These are phyloP conservation scores for Mormyrus lacerda DNA, from an alignment of 2,113 vertebrate species.

Conservation along the genomic window DNA sequence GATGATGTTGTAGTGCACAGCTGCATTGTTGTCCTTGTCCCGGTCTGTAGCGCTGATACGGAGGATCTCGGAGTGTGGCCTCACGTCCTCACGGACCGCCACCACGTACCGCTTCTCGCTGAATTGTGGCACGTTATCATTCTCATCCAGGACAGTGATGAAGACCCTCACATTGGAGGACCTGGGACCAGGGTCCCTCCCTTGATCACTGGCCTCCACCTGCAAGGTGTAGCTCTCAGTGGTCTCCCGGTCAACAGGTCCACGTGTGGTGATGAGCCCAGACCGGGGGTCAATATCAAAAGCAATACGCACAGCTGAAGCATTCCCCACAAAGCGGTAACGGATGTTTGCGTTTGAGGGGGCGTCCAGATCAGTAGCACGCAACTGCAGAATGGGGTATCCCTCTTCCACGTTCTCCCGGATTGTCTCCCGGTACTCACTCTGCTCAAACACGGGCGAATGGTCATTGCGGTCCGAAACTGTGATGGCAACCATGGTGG, in stretches of 20 bases:
- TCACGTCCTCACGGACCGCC: slow-evolving; percentile 84
- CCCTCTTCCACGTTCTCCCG: slow-evolving; percentile 95
- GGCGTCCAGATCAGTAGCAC: slow-evolving; percentile 86
- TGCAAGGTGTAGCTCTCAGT: slow-evolving; percentile 86
- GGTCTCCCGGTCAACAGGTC: slow-evolving; percentile 83
- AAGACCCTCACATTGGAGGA: slow-evolving; percentile 84
- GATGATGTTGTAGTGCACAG: slow-evolving; percentile 96
- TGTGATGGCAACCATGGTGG: slow-evolving; percentile 86
- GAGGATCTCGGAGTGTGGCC: slow-evolving; percentile 85
- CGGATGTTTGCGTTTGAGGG: slow-evolving; percentile 89
- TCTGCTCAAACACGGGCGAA: slow-evolving; percentile 85
- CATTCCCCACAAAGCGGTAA: slow-evolving; percentile 84
- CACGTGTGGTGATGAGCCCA: slow-evolving; percentile 88
- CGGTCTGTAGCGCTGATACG: slow-evolving; percentile 78
- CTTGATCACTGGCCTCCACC: slow-evolving; percentile 91
- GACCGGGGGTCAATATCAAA: slow-evolving; percentile 93
- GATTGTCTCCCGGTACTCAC: slow-evolving; percentile 90
- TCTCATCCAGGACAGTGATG: slow-evolving; percentile 93
- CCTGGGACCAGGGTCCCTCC: slow-evolving; percentile 81
- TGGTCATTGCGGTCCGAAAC: slow-evolving; percentile 90
- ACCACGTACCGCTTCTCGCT: slow-evolving; percentile 95
- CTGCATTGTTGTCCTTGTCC: slow-evolving; percentile 86
- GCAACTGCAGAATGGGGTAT: slow-evolving; percentile 89
- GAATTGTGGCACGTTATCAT: slow-evolving; percentile 94
- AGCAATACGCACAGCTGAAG: slow-evolving; percentile 52